These are phyloP conservation scores for Heliconius charithonia DNA, from an alignment of 2,888 invertebrate genomes.

Conservation along the genomic window DNA sequence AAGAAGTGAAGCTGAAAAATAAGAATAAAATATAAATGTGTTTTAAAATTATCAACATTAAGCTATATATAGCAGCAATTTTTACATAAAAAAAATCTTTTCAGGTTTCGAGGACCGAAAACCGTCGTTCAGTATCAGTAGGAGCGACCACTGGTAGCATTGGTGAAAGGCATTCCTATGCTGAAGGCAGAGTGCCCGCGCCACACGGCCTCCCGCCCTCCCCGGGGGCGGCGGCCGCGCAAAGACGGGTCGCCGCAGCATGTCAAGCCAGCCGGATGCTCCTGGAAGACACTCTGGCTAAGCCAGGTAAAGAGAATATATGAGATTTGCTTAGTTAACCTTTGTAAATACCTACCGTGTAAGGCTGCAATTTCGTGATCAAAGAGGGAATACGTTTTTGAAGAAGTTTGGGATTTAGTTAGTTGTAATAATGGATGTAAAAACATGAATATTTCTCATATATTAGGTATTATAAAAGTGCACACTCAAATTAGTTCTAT, in stretches of 20 bases:
- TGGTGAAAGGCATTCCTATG: constrained; percentile 68
- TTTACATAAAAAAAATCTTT: constrained; percentile 35
- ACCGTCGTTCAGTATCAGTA: constrained; percentile 71
- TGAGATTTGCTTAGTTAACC: constrained; percentile 10
- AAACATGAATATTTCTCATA: no score
- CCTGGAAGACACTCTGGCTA: constrained; percentile 86
- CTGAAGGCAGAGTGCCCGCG: constrained; percentile 72
- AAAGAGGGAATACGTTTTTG: background rate
- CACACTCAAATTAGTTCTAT: no score
- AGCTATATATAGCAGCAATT: background rate
- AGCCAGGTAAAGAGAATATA: constrained; percentile 71
- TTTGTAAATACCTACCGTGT: background rate
- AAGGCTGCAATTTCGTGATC: background rate
- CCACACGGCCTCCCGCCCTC: constrained; percentile 76
- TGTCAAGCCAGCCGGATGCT: constrained; percentile 86
- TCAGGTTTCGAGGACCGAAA: constrained; percentile 71
- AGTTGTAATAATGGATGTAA: background rate
- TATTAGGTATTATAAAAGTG: no score
- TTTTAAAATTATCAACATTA: no score
- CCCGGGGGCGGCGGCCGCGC: constrained; percentile 68
- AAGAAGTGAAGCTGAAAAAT: background rate
- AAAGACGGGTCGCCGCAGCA: constrained; percentile 70
- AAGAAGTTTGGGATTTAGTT: background rate
- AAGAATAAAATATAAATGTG: no score
- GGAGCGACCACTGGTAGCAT: constrained; percentile 58